Percentiles rank a stretch among this genome's conserved stretches.
phyloP scores from a whole-genome alignment of 2,113 vertebrate genomes.

The Aplodontia rufa region DNA sequence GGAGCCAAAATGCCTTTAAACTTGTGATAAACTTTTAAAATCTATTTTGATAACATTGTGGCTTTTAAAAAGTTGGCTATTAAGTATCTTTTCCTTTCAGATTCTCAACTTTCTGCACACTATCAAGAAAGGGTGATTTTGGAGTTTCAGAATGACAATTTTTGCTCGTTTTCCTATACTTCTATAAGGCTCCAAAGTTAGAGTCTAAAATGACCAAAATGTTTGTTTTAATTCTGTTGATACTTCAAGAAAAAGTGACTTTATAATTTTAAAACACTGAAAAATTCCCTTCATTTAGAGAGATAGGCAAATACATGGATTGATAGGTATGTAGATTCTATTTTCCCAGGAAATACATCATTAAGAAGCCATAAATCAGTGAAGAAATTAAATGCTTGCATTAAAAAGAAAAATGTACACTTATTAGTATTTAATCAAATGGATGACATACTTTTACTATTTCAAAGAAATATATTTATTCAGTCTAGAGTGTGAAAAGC shows the following conservation, averaged over 20 bases:
- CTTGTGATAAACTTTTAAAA: conserved; percentile 66
- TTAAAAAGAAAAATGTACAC: conserved; percentile 5
- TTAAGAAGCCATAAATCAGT: conserved; percentile 67
- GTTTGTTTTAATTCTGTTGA: not conserved
- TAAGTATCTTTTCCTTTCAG: conserved; percentile 63
- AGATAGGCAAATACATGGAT: not conserved
- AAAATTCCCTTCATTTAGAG: not conserved
- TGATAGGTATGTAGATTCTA: not conserved
- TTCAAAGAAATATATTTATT: conserved; percentile 39
- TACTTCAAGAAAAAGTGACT: conserved; percentile 17
- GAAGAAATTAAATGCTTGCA: conserved; percentile 72
- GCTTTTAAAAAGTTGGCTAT: conserved; percentile 65
- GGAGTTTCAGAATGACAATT: not conserved
- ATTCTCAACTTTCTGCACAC: not conserved
- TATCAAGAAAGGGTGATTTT: not conserved
- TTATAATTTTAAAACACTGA: conserved; percentile 14
- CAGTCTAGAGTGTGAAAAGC: not conserved
- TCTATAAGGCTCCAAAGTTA: conserved; percentile 51
- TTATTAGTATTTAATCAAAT: conserved; percentile 35
- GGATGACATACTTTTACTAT: conserved; percentile 38
- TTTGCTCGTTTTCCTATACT: conserved; percentile 55
- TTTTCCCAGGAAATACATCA: not conserved
- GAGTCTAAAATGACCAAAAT: conserved; percentile 29
- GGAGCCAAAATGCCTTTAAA: conserved; percentile 74
- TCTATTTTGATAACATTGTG: conserved; percentile 75